Evolutionary conservation across 2,888 invertebrate species (phyloP).

Genomic region (Cylindroiulus punctatus): DNA sequence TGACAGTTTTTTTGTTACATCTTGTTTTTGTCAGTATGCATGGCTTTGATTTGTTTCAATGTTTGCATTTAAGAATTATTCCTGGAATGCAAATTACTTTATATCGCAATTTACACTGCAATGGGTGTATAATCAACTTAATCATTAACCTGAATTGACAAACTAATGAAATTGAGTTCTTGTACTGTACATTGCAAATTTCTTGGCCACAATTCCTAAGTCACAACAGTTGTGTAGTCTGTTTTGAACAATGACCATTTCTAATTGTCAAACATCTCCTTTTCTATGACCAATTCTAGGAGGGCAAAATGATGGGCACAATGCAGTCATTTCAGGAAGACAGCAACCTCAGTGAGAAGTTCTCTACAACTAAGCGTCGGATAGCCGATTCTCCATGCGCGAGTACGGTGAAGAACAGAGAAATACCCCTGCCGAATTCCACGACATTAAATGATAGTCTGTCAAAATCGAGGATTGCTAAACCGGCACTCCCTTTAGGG

Average conservation of each 20-base stretch:
- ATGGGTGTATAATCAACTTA: too few relatives aligned
- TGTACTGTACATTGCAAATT: too few relatives aligned
- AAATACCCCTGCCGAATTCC: background rate
- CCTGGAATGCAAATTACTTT: too few relatives aligned
- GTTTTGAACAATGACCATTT: too few relatives aligned
- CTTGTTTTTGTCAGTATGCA: too few relatives aligned
- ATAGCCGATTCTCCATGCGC: background rate
- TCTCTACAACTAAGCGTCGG: background rate
- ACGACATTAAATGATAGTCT: background rate
- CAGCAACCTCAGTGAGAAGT: conserved; percentile 36
- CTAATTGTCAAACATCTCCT: background rate
- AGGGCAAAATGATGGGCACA: conserved; percentile 47
- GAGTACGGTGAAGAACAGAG: background rate
- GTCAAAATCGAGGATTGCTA: background rate
- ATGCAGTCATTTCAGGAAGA: conserved; percentile 41
- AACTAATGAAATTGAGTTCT: too few relatives aligned
- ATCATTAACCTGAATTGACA: too few relatives aligned
- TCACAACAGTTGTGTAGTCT: too few relatives aligned
- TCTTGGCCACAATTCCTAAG: too few relatives aligned
- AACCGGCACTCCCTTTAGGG: background rate
- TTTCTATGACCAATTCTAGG: conserved; percentile 1
- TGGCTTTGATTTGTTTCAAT: background rate
- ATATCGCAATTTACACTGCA: too few relatives aligned
- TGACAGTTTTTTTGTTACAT: too few relatives aligned
- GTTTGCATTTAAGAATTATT: too few relatives aligned